phyloP scores from a whole-genome alignment of 2,888 invertebrate species.

The Hyles lineata region DNA sequence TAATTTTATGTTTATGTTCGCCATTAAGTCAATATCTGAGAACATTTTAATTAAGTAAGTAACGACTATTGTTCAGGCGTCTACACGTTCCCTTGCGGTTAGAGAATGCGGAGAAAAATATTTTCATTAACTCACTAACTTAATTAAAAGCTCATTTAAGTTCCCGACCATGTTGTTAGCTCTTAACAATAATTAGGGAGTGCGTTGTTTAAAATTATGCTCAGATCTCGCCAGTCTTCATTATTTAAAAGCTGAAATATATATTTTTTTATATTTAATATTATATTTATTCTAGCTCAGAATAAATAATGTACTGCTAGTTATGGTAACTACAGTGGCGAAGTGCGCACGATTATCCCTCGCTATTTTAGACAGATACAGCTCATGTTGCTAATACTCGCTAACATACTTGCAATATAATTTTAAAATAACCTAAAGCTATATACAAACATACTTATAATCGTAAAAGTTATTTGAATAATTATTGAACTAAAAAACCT shows the following conservation, averaged over 20 bases:
- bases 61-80: not conserved
- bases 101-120: constrained; percentile 4
- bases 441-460: too few species aligned
- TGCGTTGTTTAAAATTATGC: not conserved
- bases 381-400: too few species aligned
- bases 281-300: too few species aligned
- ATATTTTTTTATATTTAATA: not conserved
- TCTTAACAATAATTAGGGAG: not conserved
- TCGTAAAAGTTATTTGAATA: too few species aligned
- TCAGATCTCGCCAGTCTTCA: not conserved
- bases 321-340: too few species aligned
- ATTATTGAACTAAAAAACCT: too few species aligned
- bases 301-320: not conserved
- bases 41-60: constrained; percentile 9
- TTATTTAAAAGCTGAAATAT: not conserved
- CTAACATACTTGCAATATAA: too few species aligned
- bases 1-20: not conserved
- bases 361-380: too few species aligned
- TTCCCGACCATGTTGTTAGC: not conserved
- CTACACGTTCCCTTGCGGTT: constrained; percentile 5
- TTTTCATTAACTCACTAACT: constrained; percentile 16
- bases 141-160: constrained; percentile 15
- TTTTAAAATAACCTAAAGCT: too few species aligned
- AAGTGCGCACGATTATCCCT: too few species aligned
- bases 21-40: not conserved